phyloP scores from a whole-genome alignment of 2,888 invertebrate species.

The Papilio gigon region DNA sequence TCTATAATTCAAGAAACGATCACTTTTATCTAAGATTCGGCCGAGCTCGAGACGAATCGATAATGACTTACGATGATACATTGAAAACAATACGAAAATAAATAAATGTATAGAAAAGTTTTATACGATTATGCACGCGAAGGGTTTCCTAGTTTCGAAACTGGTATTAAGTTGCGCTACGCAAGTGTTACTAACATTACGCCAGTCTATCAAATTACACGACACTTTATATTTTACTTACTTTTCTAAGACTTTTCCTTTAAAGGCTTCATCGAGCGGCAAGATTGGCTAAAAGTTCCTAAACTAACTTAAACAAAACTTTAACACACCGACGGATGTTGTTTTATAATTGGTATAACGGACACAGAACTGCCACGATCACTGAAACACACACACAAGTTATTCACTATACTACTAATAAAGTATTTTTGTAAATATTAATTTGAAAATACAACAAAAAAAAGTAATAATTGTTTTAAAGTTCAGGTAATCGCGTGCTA shows the following conservation, averaged over 20 bases:
- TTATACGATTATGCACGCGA: slow-evolving; percentile 30
- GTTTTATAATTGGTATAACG: slow-evolving; percentile 50
- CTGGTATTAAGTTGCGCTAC: slow-evolving; percentile 31
- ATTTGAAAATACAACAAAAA: slow-evolving; percentile 40
- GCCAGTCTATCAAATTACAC: slow-evolving; percentile 44
- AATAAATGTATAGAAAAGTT: not conserved
- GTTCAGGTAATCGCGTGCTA: slow-evolving; percentile 44
- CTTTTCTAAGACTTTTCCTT: slow-evolving; percentile 61
- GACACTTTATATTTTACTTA: slow-evolving; percentile 55
- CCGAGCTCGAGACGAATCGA: slow-evolving; percentile 29
- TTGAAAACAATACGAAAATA: not conserved
- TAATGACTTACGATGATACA: slow-evolving; percentile 24
- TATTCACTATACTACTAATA: slow-evolving; percentile 1
- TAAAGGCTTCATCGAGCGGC: slow-evolving; percentile 57
- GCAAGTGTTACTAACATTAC: slow-evolving; percentile 34
- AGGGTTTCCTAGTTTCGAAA: slow-evolving; percentile 36
- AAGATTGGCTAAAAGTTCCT: slow-evolving; percentile 46
- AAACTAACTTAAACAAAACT: slow-evolving; percentile 45
- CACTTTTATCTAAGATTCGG: slow-evolving; percentile 20
- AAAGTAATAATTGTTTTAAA: slow-evolving; percentile 21
- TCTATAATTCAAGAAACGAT: slow-evolving; percentile 31
- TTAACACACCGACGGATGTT: slow-evolving; percentile 38
- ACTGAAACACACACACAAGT: slow-evolving; percentile 30
- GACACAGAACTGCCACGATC: slow-evolving; percentile 49
- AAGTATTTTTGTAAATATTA: slow-evolving; percentile 44